A percentile compares a stretch with the other conserved stretches of the same genome.
These are phyloP conservation scores for Leptinotarsa peninsularis DNA, from an alignment of 2,888 invertebrate species.

Conservation along the genomic window DNA sequence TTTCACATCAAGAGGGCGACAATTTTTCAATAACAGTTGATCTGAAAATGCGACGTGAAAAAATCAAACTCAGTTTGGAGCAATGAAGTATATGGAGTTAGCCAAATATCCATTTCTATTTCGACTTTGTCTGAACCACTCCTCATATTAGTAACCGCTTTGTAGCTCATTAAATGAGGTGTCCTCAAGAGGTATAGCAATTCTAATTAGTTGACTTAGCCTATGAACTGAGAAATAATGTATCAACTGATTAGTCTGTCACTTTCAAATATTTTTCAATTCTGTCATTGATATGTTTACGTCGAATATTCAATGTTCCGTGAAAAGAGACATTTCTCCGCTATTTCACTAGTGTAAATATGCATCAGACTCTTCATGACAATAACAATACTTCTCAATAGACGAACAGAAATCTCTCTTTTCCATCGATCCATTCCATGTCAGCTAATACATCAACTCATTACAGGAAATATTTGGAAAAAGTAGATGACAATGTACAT, in stretches of 20 bases:
- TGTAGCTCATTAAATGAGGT: slow-evolving; percentile 34
- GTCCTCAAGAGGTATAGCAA: not conserved
- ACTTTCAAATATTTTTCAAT: not conserved
- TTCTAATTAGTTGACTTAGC: slow-evolving; percentile 18
- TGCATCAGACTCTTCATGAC: slow-evolving; percentile 35
- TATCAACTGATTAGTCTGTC: not conserved
- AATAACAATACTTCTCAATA: slow-evolving; percentile 42
- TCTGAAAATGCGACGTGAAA: no score
- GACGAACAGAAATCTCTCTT: slow-evolving; percentile 51
- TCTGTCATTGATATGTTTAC: not conserved
- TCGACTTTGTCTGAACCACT: slow-evolving; percentile 31
- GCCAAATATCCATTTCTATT: not conserved
- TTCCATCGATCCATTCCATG: slow-evolving; percentile 28
- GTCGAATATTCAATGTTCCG: not conserved
- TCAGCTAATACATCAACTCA: slow-evolving; percentile 20
- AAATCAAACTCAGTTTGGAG: no score
- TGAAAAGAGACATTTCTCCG: slow-evolving; percentile 33
- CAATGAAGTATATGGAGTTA: no score
- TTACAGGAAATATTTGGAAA: slow-evolving; percentile 36
- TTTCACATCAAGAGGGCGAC: no score
- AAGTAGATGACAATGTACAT: slow-evolving; percentile 44
- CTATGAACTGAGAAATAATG: not conserved
- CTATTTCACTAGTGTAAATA: slow-evolving; percentile 31
- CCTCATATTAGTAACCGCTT: slow-evolving; percentile 37
- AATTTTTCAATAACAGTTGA: no score